phyloP scores from a whole-genome alignment of 2,888 invertebrate species.

The Coleophora deauratella region DNA sequence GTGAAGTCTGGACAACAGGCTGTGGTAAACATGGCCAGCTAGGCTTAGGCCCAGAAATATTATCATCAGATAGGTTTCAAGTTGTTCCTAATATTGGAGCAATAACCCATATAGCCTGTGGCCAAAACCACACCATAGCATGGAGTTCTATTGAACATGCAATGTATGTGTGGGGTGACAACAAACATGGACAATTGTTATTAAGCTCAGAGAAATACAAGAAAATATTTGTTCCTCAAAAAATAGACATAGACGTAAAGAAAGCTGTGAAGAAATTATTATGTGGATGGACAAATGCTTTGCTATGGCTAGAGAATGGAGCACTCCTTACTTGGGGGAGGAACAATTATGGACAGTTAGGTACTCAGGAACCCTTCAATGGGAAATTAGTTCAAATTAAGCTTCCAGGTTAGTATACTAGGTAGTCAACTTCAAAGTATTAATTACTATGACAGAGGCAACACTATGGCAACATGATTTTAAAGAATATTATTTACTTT shows the following conservation, averaged over 20 bases:
- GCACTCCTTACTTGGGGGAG: conserved; percentile 84
- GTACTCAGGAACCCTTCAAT: conserved; percentile 43
- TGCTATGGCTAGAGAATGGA: conserved; percentile 76
- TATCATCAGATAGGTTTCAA: conserved; percentile 54
- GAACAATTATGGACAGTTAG: conserved; percentile 87
- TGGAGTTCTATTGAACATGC: conserved; percentile 70
- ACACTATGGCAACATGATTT: too few relatives aligned
- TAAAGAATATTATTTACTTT: neutral
- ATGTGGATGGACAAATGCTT: conserved; percentile 87
- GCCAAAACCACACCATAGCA: conserved; percentile 85
- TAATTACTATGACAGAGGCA: too few relatives aligned
- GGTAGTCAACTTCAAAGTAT: too few relatives aligned
- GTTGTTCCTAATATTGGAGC: conserved; percentile 71
- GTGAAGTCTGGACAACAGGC: conserved; percentile 77
- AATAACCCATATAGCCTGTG: conserved; percentile 80
- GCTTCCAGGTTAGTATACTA: conserved; percentile 49
- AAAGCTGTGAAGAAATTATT: conserved; percentile 72
- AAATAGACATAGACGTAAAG: conserved; percentile 71
- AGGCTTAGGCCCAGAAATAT: conserved; percentile 64
- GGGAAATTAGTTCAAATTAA: conserved; percentile 45
- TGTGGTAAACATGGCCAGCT: conserved; percentile 80
- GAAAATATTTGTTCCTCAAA: conserved; percentile 67
- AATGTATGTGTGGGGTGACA: conserved; percentile 86
- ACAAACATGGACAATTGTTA: conserved; percentile 86
- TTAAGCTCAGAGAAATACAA: conserved; percentile 65